Evolutionary conservation across 2,888 invertebrate species (phyloP), one percentile per base, ranked within the genome.

Genomic region (Myopa tessellatipennis): DNA sequence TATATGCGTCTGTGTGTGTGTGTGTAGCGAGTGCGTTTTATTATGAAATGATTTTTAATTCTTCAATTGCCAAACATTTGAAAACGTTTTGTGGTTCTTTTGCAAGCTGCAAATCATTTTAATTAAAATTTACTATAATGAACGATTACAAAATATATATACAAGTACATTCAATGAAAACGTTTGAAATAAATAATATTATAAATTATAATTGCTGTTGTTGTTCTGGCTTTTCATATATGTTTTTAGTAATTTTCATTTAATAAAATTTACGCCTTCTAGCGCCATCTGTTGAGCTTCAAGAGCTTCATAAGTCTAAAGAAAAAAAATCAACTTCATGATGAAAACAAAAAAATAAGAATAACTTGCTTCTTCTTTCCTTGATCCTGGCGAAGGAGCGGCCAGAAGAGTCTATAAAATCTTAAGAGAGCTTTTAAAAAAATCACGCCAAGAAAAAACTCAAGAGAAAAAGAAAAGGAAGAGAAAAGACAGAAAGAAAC

Each of bases 61-160:
- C 58, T 68, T 69, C 26, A 14, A 50, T 45, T 60, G 40, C 68
- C 69, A 65, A 77, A 76, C 71, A 71, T 79, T 79, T 77, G 78
- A 78, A 81, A 81, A 79, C 80, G 79, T 82, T 79, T 82, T 80
- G 79, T 79, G 82, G 82, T 82, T 81, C 45, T 81, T 82, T 81
- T 81, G 79, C 81, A 81, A 80, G 81, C 77, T 82, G 81, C 82
- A 82, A 83, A 83, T 84, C 83, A 83, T 84, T 84, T 84, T 83
- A 84, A 82, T 84, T 84, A 84, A 84, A 84, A 84, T 83, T 83
- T 82, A 80, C 55, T 36, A 38, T n/a, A 58, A 72, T 72, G 72
- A 72, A 58, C n/a, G 60, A 60, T 58, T 60, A 60, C 40, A 52
- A 40, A 58, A 72, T 18, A 40, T 60, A 18, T 61, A 65, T 50